These are phyloP conservation scores for Rhinogobius similis DNA, from an alignment of 2,113 vertebrate genomes.

Conservation along the genomic window DNA sequence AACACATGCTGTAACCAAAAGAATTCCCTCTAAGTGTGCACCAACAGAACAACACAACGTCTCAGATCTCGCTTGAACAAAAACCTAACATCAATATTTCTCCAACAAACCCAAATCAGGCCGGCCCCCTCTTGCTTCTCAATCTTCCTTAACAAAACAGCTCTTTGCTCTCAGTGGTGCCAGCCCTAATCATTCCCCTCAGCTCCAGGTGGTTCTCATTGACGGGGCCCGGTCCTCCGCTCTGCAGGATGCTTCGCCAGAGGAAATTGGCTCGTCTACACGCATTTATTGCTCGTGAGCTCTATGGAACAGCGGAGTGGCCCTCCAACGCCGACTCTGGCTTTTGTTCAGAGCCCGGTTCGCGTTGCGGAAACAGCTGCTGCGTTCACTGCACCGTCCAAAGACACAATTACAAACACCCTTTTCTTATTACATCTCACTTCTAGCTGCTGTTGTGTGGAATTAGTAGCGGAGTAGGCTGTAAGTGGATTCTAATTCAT, in stretches of 20 bases:
- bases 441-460: conserved; percentile 53
- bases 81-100: conserved; percentile 60
- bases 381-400: conserved; percentile 26
- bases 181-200: conserved; percentile 70
- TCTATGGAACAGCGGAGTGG: conserved; percentile 17
- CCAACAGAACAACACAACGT: conserved; percentile 50
- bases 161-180: conserved; percentile 53
- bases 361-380: conserved; percentile 58
- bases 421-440: conserved; percentile 61
- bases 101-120: conserved; percentile 50
- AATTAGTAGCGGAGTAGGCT: conserved; percentile 56
- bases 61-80: conserved; percentile 44
- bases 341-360: conserved; percentile 41
- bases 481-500: conserved; percentile 71
- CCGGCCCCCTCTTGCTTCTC: conserved; percentile 22
- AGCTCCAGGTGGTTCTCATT: conserved; percentile 76
- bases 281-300: conserved; percentile 60
- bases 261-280: conserved; percentile 70
- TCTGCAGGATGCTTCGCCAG: conserved; percentile 57
- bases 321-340: conserved; percentile 30
- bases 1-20: conserved; percentile 52
- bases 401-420: conserved; percentile 67
- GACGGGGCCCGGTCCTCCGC: conserved; percentile 61
- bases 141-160: conserved; percentile 61
- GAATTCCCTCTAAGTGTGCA: conserved; percentile 49